Percentiles rank a stretch among this genome's conserved stretches.
Conservation (phyloP, 1,140 invertebrate species). For the Cydia splendana region DNA sequence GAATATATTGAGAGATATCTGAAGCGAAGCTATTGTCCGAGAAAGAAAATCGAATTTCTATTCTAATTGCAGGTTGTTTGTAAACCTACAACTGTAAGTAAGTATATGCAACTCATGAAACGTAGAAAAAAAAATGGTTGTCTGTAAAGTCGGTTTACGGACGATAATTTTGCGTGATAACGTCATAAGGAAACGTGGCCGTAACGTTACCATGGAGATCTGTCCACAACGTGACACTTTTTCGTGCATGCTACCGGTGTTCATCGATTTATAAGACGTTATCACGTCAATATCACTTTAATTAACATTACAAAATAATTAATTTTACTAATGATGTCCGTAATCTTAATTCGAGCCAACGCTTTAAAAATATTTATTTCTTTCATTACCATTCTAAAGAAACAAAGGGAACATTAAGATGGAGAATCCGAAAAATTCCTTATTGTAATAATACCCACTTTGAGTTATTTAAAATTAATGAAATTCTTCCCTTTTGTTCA, state of each 20-base stretch:
- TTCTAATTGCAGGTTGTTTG: too few relatives aligned
- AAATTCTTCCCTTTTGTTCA: slow-evolving; percentile 28
- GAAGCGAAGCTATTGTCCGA: too few relatives aligned
- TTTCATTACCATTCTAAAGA: slow-evolving; percentile 24
- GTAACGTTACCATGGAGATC: too few relatives aligned
- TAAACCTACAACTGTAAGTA: background rate
- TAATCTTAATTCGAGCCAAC: background rate
- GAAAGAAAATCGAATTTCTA: too few relatives aligned
- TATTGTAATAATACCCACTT: slow-evolving; percentile 24
- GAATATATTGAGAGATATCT: background rate
- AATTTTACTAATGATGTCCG: background rate
- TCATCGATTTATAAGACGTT: too few relatives aligned
- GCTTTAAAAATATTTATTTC: background rate
- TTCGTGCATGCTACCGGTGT: too few relatives aligned
- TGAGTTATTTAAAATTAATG: slow-evolving; percentile 31
- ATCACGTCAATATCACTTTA: background rate
- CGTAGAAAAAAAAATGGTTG: background rate
- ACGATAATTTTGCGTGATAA: too few relatives aligned
- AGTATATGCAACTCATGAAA: background rate
- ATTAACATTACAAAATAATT: background rate
- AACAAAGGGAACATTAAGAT: background rate
- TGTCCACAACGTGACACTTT: too few relatives aligned
- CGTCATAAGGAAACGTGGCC: too few relatives aligned
- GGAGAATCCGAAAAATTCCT: slow-evolving; percentile 11
- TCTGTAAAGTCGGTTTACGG: too few relatives aligned